These are phyloP conservation scores for Erebia epiphron DNA, from an alignment of 2,888 invertebrate species.

Conservation along the genomic window DNA sequence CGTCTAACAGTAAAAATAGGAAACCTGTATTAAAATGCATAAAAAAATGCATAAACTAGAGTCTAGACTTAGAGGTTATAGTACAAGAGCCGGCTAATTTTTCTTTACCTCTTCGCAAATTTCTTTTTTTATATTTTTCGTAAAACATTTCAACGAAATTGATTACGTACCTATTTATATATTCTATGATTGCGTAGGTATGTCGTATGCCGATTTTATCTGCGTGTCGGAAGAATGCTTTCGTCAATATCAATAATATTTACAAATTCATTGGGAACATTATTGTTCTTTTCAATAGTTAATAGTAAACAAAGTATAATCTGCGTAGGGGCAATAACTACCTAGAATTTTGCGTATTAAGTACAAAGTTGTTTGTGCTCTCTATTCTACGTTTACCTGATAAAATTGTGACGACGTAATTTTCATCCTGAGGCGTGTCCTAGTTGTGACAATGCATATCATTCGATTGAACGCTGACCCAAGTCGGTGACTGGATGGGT, in stretches of 20 bases:
- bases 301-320: conserved; percentile 6
- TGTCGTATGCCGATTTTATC: conserved; percentile 21
- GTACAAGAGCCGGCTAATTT: too few species aligned
- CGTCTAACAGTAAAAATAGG: too few species aligned
- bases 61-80: too few species aligned
- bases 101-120: neutral
- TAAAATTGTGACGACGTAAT: neutral
- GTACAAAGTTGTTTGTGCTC: neutral
- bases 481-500: too few species aligned
- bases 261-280: conserved; percentile 22
- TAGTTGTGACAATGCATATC: too few species aligned
- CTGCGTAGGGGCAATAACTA: conserved; percentile 2
- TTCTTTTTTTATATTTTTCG: neutral
- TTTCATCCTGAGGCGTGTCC: too few species aligned
- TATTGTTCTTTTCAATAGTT: conserved; percentile 17
- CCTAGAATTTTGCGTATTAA: neutral
- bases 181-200: conserved; percentile 1
- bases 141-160: neutral
- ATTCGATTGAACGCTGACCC: too few species aligned
- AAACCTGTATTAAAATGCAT: too few species aligned
- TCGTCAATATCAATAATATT: conserved; percentile 28
- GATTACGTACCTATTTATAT: neutral
- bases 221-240: conserved; percentile 20
- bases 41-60: too few species aligned
- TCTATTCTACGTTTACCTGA: neutral